Percentiles rank a stretch among this genome's conserved stretches.
These are phyloP conservation scores for Pogonocherus hispidulus DNA, from an alignment of 2,888 invertebrate genomes.

Conservation along the genomic window DNA sequence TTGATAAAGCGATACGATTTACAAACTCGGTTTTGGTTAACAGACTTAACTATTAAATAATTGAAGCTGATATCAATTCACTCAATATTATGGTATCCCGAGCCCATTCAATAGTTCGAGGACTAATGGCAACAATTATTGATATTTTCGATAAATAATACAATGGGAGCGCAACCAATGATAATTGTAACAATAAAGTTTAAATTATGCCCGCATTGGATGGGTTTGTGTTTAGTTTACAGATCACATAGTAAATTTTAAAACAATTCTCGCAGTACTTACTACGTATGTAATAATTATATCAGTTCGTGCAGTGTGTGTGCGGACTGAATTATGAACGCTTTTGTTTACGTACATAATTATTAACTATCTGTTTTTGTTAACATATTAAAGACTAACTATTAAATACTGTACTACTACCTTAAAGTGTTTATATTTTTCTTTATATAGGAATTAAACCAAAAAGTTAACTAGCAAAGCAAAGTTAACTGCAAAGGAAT, in stretches of 20 bases:
- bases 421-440: too few species aligned
- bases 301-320: not conserved
- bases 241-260: not conserved
- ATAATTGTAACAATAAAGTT: conserved; percentile 15
- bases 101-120: conserved; percentile 21
- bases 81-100: conserved; percentile 19
- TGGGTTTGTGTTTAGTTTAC: not conserved
- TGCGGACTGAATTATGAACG: too few species aligned
- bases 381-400: too few species aligned
- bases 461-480: too few species aligned
- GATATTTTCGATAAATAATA: conserved; percentile 17
- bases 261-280: conserved; percentile 2
- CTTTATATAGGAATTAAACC: too few species aligned
- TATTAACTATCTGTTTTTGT: too few species aligned
- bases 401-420: too few species aligned
- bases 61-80: conserved; percentile 35
- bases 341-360: too few species aligned
- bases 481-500: too few species aligned
- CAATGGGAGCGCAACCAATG: conserved; percentile 4
- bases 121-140: conserved; percentile 23
- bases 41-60: conserved; percentile 39
- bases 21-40: conserved; percentile 35
- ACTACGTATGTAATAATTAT: not conserved
- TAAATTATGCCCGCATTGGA: conserved; percentile 1
- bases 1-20: conserved; percentile 42